These are phyloP conservation scores for Theropithecus gelada DNA, from an alignment of 2,113 vertebrate species.

Conservation along the genomic window DNA sequence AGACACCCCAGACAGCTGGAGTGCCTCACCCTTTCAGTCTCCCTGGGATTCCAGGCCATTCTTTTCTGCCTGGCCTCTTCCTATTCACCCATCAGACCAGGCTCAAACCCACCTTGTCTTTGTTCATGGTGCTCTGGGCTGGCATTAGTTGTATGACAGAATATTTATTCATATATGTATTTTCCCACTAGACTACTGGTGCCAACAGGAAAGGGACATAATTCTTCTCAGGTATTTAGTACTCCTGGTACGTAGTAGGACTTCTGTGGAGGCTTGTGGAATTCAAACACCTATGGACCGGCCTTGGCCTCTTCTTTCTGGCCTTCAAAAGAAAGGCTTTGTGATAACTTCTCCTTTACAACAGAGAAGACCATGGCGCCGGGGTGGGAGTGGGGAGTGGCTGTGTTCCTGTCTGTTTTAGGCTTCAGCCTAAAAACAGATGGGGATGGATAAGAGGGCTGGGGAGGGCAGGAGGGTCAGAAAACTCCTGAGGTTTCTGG, in stretches of 20 bases:
- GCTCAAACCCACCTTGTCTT: fast-evolving
- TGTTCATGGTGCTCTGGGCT: background rate
- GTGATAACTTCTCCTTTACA: background rate
- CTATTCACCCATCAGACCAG: too few species aligned
- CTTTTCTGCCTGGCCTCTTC: too few species aligned
- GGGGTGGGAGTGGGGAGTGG: background rate
- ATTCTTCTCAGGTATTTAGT: background rate
- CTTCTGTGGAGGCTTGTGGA: background rate
- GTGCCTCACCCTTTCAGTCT: fast-evolving
- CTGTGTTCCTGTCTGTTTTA: too few species aligned
- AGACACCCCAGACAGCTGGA: fast-evolving
- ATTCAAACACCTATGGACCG: background rate
- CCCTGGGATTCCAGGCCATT: too few species aligned
- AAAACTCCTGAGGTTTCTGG: background rate
- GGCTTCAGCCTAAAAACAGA: background rate
- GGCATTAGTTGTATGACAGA: too few species aligned
- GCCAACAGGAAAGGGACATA: fast-evolving
- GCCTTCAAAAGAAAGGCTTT: too few species aligned
- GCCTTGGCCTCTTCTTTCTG: background rate
- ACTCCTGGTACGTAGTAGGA: too few species aligned
- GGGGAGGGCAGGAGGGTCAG: background rate
- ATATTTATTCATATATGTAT: background rate
- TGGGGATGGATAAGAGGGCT: background rate
- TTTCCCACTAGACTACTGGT: background rate
- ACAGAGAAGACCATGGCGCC: background rate